Evolutionary conservation across 2,888 invertebrate genomes (phyloP), one percentile per base, ranked within the genome.

Genomic region (Andrena bicolor): DNA sequence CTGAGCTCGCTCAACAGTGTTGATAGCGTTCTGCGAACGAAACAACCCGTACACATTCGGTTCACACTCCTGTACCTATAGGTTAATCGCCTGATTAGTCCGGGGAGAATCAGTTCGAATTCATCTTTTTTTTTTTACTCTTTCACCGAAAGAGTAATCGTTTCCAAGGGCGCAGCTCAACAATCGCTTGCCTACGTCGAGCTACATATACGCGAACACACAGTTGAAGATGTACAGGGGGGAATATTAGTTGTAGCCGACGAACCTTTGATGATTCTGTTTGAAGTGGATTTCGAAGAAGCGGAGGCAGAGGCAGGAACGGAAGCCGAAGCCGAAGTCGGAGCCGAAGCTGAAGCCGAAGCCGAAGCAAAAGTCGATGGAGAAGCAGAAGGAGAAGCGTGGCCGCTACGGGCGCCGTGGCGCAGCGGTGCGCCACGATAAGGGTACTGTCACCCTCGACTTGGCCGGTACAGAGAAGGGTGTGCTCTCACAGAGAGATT

Each of bases 231-330:
- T 75, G 75, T 73, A 75, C 80, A 90, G 89, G 89, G 92, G 89
- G 91, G 92, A 91, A 90, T 83, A 86, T 86, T 90, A 89, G 90
- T 90, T 88, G 89, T 87, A 88, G 89, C 90, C 90, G 90, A 92
- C 91, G 91, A 91, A 91, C 87, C 92, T 93, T 93, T 93, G 92
- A 93, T 90, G 92, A 93, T 93, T 93, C 92, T 83, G 93, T 93
- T 93, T 92, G 92, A 92, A 91, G 91, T 90, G 49, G 60, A 58
- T 70, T 87, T 83, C 87, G 80, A 83, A 85, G 79, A 82, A 86
- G 87, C 70, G 28, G 56, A 20, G 28, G 66, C 53, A 48, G 32
- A 65, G 81, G 78, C 35, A 20, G 81, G 68, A 48, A 32, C 23
- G 30, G 68, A 49, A 32, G 23, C 51, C 10, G 41, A 3, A 41